Percentiles rank a stretch among this genome's conserved stretches.
Conservation (phyloP, 1,140 invertebrate species). For the Heliconius hewitsoni region DNA sequence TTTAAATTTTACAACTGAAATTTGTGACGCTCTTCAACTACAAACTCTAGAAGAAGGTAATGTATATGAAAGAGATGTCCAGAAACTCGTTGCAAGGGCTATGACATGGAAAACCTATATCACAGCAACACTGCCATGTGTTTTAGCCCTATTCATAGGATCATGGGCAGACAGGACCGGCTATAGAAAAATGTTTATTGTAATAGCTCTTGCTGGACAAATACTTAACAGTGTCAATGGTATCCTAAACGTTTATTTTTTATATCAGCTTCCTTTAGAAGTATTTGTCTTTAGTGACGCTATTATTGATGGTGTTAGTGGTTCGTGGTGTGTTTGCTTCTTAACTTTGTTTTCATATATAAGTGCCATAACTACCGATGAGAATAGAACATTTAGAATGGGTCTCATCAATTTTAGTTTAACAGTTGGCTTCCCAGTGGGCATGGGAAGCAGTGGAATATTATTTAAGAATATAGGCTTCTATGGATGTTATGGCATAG, state of each 20-base stretch:
- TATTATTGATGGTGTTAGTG: constrained; percentile 65
- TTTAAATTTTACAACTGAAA: constrained; percentile 64
- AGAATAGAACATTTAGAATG: constrained; percentile 81
- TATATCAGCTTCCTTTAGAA: constrained; percentile 63
- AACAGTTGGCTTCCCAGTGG: constrained; percentile 75
- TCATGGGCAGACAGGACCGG: constrained; percentile 81
- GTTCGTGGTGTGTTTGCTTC: constrained; percentile 80
- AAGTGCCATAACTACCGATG: constrained; percentile 79
- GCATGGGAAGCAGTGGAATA: constrained; percentile 71
- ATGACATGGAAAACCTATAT: constrained; percentile 61
- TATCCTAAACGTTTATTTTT: constrained; percentile 77
- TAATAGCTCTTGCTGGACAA: constrained; percentile 64
- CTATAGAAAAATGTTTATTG: constrained; percentile 80
- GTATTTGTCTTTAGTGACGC: constrained; percentile 42
- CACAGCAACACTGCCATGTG: constrained; percentile 75
- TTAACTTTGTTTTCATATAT: constrained; percentile 82
- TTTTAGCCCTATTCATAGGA: constrained; percentile 84
- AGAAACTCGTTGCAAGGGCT: constrained; percentile 54
- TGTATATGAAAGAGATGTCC: constrained; percentile 61
- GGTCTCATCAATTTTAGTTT: constrained; percentile 81
- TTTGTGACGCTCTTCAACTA: constrained; percentile 58
- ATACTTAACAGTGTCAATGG: constrained; percentile 66
- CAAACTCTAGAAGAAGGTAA: constrained; percentile 57
- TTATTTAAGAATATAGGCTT: constrained; percentile 68
- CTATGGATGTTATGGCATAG: constrained; percentile 67